Conservation (phyloP, 2,888 invertebrate species). For the Cylindroiulus punctatus region DNA sequence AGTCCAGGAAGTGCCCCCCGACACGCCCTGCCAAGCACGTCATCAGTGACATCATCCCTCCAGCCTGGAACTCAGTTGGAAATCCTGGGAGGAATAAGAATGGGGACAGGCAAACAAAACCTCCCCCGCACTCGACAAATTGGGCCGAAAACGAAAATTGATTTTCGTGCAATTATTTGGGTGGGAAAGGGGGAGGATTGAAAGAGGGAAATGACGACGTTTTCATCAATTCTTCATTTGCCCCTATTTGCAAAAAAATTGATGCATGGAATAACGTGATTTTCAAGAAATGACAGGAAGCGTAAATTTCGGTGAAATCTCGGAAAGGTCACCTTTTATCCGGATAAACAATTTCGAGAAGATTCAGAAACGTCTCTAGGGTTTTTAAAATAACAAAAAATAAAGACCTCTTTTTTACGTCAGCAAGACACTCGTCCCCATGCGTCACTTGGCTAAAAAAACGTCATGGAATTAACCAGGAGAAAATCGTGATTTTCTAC, state of each 20-base stretch:
- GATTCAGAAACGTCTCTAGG: not conserved
- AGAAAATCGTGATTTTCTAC: not conserved
- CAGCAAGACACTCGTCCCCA: too few relatives aligned
- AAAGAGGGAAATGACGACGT: not conserved
- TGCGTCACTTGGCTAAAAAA: not conserved
- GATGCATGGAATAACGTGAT: not conserved
- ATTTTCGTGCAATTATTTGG: conserved; percentile 2
- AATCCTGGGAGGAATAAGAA: not conserved
- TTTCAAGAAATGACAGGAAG: not conserved
- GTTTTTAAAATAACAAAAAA: not conserved
- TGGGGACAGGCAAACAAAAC: not conserved
- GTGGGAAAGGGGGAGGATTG: not conserved
- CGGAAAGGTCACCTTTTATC: too few relatives aligned
- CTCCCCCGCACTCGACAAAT: conserved; percentile 7
- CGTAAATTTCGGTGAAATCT: too few relatives aligned
- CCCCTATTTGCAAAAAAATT: not conserved
- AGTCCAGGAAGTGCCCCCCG: not conserved
- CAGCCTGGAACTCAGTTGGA: not conserved
- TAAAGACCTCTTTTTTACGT: too few relatives aligned
- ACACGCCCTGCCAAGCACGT: not conserved
- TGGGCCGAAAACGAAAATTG: conserved; percentile 18
- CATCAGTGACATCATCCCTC: not conserved
- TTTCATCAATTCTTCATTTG: conserved; percentile 6
- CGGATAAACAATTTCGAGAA: too few relatives aligned
- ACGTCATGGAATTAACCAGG: not conserved